phyloP scores from a whole-genome alignment of 1,140 invertebrate species.

The Drosophila watanabei region DNA sequence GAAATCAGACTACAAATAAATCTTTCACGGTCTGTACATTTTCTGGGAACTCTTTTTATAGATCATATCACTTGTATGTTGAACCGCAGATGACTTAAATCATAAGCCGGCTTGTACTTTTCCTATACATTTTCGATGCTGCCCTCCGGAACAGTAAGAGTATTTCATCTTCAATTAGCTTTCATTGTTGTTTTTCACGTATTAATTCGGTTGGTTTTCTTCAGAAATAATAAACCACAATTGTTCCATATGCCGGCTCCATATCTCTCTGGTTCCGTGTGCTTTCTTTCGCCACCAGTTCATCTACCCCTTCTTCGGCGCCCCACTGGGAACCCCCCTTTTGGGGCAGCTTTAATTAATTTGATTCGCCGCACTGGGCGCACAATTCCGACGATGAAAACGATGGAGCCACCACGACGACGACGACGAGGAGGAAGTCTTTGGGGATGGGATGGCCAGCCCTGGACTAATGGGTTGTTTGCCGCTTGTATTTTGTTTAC shows the following conservation, averaged over 20 bases:
- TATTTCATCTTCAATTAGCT: constrained; percentile 34
- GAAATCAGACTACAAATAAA: constrained; percentile 7
- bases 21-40: neutral
- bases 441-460: constrained; percentile 41
- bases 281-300: constrained; percentile 20
- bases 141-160: constrained; percentile 13
- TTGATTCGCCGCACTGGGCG: constrained; percentile 76
- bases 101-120: neutral
- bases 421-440: constrained; percentile 11
- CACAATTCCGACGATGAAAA: constrained; percentile 46
- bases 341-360: constrained; percentile 68
- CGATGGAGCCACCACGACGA: constrained; percentile 4
- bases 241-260: constrained; percentile 55
- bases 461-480: constrained; percentile 70
- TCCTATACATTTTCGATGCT: constrained; percentile 1
- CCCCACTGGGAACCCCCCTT: constrained; percentile 22
- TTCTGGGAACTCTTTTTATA: constrained; percentile 7
- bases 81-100: constrained; percentile 19
- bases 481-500: constrained; percentile 73
- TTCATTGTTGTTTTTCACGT: constrained; percentile 19
- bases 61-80: constrained; percentile 3
- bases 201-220: constrained; percentile 50
- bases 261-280: constrained; percentile 24
- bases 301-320: constrained; percentile 3
- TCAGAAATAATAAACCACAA: constrained; percentile 73